phyloP scores from a whole-genome alignment of 1,140 invertebrate genomes.

The silkworm (Bombyx mori) region DNA sequence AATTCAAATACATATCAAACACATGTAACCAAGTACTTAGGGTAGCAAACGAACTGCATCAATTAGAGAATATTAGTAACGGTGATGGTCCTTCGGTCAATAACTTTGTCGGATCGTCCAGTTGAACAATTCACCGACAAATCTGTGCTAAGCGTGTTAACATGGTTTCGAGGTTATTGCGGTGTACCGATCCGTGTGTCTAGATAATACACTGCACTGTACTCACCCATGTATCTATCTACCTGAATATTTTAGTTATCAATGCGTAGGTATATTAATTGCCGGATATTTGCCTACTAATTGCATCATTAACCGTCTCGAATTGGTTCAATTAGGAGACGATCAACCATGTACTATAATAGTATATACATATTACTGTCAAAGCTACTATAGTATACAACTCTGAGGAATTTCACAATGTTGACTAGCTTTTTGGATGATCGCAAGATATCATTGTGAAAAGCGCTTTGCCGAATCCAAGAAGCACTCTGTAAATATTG shows the following conservation, averaged over 20 bases:
- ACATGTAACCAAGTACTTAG: too few relatives aligned
- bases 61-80: constrained; percentile 22
- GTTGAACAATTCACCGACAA: constrained; percentile 61
- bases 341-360: too few relatives aligned
- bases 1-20: too few relatives aligned
- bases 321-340: too few relatives aligned
- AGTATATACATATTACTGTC: too few relatives aligned
- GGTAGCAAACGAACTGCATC: constrained; percentile 11
- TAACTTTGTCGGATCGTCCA: constrained; percentile 49
- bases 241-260: constrained; percentile 5
- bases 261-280: background rate
- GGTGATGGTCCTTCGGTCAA: constrained; percentile 32
- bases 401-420: too few relatives aligned
- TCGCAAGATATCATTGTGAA: too few relatives aligned
- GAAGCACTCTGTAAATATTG: too few relatives aligned
- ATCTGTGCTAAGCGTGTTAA: constrained; percentile 61
- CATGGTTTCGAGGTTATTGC: constrained; percentile 56
- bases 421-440: too few relatives aligned
- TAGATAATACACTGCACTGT: constrained; percentile 15
- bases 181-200: constrained; percentile 47
- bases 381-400: too few relatives aligned
- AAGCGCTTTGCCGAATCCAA: too few relatives aligned
- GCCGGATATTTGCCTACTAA: background rate
- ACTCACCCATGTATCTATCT: constrained; percentile 13
- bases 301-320: too few relatives aligned